Base-by-base conservation (phyloP, 1,140 invertebrate genomes). In the Ruditapes philippinarum region DNA sequence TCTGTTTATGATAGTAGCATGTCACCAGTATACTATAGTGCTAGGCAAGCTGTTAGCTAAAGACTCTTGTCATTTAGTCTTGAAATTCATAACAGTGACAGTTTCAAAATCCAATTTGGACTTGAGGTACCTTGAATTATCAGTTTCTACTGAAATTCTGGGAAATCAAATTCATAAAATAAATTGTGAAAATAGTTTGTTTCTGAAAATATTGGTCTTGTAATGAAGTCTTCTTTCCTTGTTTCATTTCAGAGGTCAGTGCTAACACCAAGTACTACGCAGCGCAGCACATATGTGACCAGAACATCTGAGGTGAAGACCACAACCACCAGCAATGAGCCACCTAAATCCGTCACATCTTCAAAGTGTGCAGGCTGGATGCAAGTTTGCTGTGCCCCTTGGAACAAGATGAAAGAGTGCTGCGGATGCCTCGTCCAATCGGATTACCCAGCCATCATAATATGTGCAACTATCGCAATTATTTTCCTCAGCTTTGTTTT, bases 371-470 rank as follows among this genome's bases (percentile, higher is more conserved):
- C 42, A 45, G 33, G 17, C 3, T 49, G 22, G 33, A 33, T 76
- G 12, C 51, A 49, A 14, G 5, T n/a, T 19, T 68, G 33, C 28
- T 78, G 84, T 40, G n/a, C 17, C 3, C 28, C 70, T 40, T 3
- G 40, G 36, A 11, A 33, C 2, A 76, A 42, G 22, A n/a, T 76
- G 33, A 40, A 68, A 9, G 51, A 80, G 5, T 88, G 85, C 40
- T 78, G 54, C 38, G 19, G 38, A 11, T 31, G 74, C n/a, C 22
- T 88, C 22, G 38, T 51, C 0, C 25, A 57, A 0, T 79, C 74
- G 4, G 85, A 88, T 54, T 88, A 80, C n/a, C 85, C 85, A n/a
- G 85, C 85, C 12, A 79, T 88, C 19, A 28, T 88, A 12, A 76
- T 88, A 40, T 80, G 78, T 68, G 28, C 60, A 14, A 88, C 85